These are phyloP conservation scores for Cotesia typhae DNA, from an alignment of 1,140 invertebrate genomes.

Conservation along the genomic window DNA sequence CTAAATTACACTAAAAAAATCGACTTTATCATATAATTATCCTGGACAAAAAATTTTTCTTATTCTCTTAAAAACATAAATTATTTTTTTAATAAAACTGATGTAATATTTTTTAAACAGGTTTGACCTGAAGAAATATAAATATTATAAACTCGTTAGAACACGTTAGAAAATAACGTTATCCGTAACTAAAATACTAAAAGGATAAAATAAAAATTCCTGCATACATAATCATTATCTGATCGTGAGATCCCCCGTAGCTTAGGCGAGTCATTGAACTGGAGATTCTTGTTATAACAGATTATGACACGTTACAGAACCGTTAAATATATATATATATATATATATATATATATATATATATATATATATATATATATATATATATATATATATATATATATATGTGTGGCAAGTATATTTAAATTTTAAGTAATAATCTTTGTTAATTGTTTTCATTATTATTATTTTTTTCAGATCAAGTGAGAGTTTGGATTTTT, in stretches of 20 bases:
- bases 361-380: not conserved
- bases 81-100: too few species aligned
- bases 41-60: too few species aligned
- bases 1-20: too few species aligned
- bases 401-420: too few species aligned
- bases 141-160: slow-evolving; percentile 3
- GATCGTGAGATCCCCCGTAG: not conserved
- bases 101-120: too few species aligned
- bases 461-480: too few species aligned
- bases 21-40: too few species aligned
- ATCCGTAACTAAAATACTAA: slow-evolving; percentile 16
- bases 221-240: slow-evolving; percentile 55
- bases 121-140: not conserved
- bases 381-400: not conserved
- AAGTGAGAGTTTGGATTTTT: too few species aligned
- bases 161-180: slow-evolving; percentile 14
- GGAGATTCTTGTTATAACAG: not conserved
- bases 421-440: not conserved
- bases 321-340: not conserved
- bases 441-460: too few species aligned
- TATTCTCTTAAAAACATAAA: too few species aligned
- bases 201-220: slow-evolving; percentile 55
- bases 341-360: not conserved
- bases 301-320: not conserved
- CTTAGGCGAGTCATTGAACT: slow-evolving; percentile 13